Conservation (phyloP, 2,113 vertebrate species). For the Athene cunicularia region DNA sequence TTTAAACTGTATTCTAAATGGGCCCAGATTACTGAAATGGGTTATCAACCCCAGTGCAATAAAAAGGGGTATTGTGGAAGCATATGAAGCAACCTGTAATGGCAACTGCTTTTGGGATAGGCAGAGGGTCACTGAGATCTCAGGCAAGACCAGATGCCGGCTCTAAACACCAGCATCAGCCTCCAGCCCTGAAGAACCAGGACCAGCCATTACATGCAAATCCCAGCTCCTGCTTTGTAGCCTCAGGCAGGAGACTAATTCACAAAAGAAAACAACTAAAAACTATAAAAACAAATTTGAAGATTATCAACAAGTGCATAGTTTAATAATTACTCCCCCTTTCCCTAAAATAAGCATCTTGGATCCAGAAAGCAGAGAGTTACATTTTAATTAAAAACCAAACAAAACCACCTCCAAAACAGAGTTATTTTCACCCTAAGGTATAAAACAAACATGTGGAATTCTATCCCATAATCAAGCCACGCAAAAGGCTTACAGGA, state of each 20-base stretch:
- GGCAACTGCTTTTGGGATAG: background rate
- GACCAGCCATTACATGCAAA: background rate
- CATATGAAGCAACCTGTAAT: background rate
- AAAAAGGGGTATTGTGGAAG: background rate
- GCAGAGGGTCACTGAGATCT: background rate
- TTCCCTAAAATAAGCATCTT: background rate
- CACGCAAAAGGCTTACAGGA: background rate
- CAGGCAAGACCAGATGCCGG: rapidly evolving
- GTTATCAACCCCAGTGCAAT: background rate
- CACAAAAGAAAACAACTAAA: background rate
- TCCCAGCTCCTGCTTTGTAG: background rate
- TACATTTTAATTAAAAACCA: background rate
- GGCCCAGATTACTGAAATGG: background rate
- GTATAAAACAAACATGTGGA: background rate
- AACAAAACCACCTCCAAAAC: background rate
- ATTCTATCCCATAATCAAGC: background rate
- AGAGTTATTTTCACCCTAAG: background rate
- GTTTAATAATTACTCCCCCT: background rate
- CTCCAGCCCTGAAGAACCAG: background rate
- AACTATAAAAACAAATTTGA: background rate
- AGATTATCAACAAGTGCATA: background rate
- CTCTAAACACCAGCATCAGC: background rate
- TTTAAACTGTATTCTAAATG: background rate
- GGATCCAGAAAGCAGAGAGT: background rate
- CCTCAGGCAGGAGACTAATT: background rate